These are phyloP conservation scores for Strigops habroptila DNA, from an alignment of 2,113 vertebrate species.

Conservation along the genomic window DNA sequence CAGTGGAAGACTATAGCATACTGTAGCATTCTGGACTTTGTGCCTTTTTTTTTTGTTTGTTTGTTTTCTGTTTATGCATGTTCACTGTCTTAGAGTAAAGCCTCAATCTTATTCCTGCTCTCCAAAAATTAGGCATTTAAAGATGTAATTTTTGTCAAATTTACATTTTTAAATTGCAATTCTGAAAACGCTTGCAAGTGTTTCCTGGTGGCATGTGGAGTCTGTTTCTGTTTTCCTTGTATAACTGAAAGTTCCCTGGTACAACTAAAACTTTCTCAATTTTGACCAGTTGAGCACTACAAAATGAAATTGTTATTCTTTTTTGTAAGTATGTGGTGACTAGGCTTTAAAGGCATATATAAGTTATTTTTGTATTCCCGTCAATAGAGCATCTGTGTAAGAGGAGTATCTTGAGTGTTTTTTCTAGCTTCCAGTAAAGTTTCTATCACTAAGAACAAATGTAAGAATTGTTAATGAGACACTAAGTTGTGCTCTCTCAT, in stretches of 20 bases:
- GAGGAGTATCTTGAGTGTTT: background rate
- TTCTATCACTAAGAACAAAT: background rate
- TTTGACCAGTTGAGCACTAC: background rate
- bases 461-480: background rate
- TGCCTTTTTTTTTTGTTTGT: background rate
- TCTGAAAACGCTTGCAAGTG: background rate
- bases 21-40: background rate
- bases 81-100: background rate
- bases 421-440: background rate
- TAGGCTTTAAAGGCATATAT: background rate
- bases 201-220: background rate
- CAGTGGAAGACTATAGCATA: background rate
- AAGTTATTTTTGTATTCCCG: background rate
- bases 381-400: background rate
- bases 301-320: background rate
- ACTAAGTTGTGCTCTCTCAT: background rate
- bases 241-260: background rate
- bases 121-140: background rate
- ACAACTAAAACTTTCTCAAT: background rate
- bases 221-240: background rate
- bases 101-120: background rate
- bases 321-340: background rate
- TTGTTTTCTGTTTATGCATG: background rate
- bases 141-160: background rate
- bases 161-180: background rate